Percentiles rank a stretch among this genome's conserved stretches.
phyloP scores from a whole-genome alignment of 92 coral and sea anemone species.

The Muricea muricata region DNA sequence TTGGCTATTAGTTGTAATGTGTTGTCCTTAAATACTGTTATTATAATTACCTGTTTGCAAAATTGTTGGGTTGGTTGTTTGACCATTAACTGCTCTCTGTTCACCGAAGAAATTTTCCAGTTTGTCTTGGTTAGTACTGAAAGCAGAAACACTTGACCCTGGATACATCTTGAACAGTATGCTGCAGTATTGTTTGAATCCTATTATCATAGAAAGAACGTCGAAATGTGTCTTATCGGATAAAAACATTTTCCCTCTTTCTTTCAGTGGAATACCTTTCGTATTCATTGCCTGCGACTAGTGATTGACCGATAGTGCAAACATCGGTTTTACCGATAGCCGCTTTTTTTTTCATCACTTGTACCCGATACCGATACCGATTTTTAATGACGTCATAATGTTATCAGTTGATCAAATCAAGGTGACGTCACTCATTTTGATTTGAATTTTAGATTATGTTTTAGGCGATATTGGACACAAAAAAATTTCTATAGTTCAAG shows the following conservation, averaged over 20 bases:
- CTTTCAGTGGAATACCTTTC: not conserved
- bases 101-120: constrained; percentile 67
- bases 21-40: too few species aligned
- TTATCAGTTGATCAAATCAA: too few species aligned
- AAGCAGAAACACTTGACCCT: constrained; percentile 11
- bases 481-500: too few species aligned
- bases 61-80: constrained; percentile 57
- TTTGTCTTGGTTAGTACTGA: constrained; percentile 44
- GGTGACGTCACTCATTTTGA: too few species aligned
- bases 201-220: constrained; percentile 43
- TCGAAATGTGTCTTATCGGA: constrained; percentile 53
- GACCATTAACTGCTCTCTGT: constrained; percentile 67
- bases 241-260: constrained; percentile 27
- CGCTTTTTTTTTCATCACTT: too few species aligned
- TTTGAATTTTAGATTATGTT: too few species aligned
- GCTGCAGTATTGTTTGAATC: constrained; percentile 36
- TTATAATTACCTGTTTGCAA: constrained; percentile 59
- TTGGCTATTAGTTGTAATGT: not conserved
- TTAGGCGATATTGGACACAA: too few species aligned
- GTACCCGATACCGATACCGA: too few species aligned
- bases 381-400: too few species aligned
- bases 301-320: too few species aligned
- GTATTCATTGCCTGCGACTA: constrained; percentile 35
- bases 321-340: too few species aligned
- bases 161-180: constrained; percentile 25